Evolutionary conservation across 2,113 vertebrate genomes (phyloP).

Genomic region (Phylloscopus trochiloides): DNA sequence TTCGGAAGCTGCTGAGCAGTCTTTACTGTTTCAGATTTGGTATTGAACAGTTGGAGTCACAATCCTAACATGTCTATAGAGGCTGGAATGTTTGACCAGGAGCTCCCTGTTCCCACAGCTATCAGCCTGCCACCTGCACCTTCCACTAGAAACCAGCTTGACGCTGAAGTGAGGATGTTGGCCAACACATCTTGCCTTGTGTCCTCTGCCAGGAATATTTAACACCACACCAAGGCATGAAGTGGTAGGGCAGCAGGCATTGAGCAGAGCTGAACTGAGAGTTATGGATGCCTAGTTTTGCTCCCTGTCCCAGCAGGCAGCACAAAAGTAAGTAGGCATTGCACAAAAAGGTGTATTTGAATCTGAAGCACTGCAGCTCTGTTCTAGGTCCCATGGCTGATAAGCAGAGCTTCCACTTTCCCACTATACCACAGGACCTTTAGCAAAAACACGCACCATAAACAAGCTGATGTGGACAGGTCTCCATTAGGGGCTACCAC

Average conservation of each 20-base stretch:
- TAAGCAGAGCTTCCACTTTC: background rate
- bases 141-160: background rate
- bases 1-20: background rate
- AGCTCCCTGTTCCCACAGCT: background rate
- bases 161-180: rapidly evolving
- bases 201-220: background rate
- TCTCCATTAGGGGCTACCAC: background rate
- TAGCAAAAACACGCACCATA: background rate
- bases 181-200: background rate
- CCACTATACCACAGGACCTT: background rate
- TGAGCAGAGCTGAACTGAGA: background rate
- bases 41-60: background rate
- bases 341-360: background rate
- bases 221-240: background rate
- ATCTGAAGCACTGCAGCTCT: background rate
- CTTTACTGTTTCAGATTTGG: background rate
- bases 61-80: background rate
- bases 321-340: background rate
- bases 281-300: rapidly evolving
- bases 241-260: background rate
- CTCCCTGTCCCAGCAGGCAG: background rate
- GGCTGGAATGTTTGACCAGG: background rate
- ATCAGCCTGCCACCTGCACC: background rate
- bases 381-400: background rate
- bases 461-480: background rate